Evolutionary conservation across 2,888 invertebrate genomes (phyloP).

Genomic region (Adelognathus sp.): DNA sequence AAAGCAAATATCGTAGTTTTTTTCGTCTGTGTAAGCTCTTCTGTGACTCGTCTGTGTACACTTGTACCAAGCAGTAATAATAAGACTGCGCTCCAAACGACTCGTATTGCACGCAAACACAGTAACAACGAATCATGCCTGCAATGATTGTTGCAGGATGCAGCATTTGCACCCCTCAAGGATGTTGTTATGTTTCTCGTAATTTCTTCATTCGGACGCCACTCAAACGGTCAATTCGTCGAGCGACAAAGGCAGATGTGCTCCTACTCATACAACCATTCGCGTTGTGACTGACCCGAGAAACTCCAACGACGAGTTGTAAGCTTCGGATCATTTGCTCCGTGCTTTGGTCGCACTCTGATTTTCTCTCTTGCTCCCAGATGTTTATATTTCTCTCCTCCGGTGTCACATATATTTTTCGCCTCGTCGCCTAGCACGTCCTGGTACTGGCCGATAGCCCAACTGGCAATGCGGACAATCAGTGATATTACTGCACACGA

Average conservation of each 20-base stretch:
- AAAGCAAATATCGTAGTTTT: no score
- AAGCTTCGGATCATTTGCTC: conserved; percentile 13
- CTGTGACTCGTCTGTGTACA: no score
- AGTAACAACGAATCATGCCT: conserved; percentile 1
- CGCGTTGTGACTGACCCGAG: conserved; percentile 20
- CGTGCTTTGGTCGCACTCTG: conserved; percentile 34
- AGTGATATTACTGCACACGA: conserved; percentile 40
- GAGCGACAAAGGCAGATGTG: conserved; percentile 11
- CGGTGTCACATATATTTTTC: no score
- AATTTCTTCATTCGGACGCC: conserved; percentile 71
- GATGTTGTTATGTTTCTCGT: conserved; percentile 71
- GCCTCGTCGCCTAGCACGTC: conserved; percentile 68
- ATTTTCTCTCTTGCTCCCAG: background rate
- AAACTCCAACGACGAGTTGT: conserved; percentile 33
- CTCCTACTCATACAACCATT: background rate
- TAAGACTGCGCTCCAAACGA: no score
- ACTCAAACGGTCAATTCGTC: conserved; percentile 71
- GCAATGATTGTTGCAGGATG: background rate
- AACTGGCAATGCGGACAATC: conserved; percentile 53
- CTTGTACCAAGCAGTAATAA: conserved; percentile 6
- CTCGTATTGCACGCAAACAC: no score
- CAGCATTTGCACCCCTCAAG: conserved; percentile 52
- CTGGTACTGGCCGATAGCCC: conserved; percentile 64
- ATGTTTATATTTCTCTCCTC: background rate
- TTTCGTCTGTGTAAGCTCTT: no score